Evolutionary conservation across 1,140 invertebrate species (phyloP), one percentile per base, ranked within the genome.

Genomic region (Callitettix versicolor): DNA sequence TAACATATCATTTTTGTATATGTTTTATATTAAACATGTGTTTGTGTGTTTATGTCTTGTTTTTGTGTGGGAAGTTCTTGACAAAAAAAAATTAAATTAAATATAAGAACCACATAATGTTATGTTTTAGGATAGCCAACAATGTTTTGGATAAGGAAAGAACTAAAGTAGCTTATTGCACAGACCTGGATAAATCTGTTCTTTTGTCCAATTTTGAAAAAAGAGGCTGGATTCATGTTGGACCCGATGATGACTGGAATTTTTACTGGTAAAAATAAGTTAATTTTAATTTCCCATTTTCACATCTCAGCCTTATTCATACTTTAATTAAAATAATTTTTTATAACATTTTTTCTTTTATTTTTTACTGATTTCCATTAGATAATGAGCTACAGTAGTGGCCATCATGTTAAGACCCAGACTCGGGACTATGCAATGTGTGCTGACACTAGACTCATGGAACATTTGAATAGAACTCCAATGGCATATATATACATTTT

Each of bases 171-270:
- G 79, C 82, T 22, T 96, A 88, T 72, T 93, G 90, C 62, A 91
- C 90, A 36, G 92, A 96, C 69, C 79, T 93, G 66, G 92, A 96
- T 64, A 95, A 95, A 70, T 95, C 91, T n/a, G 92, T 96, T 3
- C 76, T 96, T 56, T 79, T 91, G 38, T 86, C 88, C 60, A 96
- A 96, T 71, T 96, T 95, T 67, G 91, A 95, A 64, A 88, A 92
- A 69, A 73, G 91, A 58, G 91, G 90, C 6, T 97, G 92, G 93
- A 75, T 80, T 21, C 86, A 91, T 73, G 92, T 95, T 11, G 81
- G 81, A 15, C 84, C 88, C 1, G 91, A 96, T 60, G 92, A 97
- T 66, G 91, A 95, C 63, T 97, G 92, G 92, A 92, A 95, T 69
- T 92, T 95, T 69, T 95, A 95, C 69, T 97, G 92, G 92, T 84